These are phyloP conservation scores for Lepidotrigona ventralis DNA, from an alignment of 1,140 invertebrate species.

Conservation along the genomic window DNA sequence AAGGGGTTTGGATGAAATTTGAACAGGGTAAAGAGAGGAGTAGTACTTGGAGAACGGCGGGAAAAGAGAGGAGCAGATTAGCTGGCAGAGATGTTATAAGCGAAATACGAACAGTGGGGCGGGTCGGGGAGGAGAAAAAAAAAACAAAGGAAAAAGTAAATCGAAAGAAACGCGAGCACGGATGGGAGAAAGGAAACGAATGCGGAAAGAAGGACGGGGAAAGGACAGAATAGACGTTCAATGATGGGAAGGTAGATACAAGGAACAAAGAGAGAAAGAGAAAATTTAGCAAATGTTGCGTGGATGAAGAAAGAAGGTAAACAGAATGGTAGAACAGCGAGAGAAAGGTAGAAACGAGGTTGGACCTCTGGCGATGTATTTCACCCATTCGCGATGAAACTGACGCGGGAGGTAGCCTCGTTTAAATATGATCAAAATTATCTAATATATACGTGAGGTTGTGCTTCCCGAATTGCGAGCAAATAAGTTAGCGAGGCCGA, in stretches of 20 bases:
- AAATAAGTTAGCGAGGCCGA: neutral
- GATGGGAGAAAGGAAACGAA: neutral
- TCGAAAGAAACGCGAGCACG: too few relatives aligned
- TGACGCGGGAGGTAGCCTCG: neutral
- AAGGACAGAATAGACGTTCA: neutral
- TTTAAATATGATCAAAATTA: conserved; percentile 23
- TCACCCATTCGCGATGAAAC: conserved; percentile 3
- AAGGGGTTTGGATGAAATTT: conserved; percentile 18
- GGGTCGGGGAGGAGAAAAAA: neutral
- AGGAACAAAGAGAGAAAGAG: neutral
- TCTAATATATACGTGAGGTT: conserved; percentile 16
- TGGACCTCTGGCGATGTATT: neutral
- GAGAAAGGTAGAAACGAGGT: neutral
- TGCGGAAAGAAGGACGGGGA: too few relatives aligned
- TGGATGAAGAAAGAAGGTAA: neutral
- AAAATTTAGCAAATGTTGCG: neutral
- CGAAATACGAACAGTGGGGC: neutral
- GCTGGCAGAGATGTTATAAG: neutral
- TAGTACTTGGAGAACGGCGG: neutral
- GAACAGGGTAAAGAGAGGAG: neutral
- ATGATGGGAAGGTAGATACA: neutral
- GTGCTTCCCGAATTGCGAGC: neutral
- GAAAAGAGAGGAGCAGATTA: neutral
- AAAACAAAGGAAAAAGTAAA: neutral
- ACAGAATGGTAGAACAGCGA: neutral